These are phyloP conservation scores for Antheraea assamensis DNA, from an alignment of 2,888 invertebrate genomes.

Conservation along the genomic window DNA sequence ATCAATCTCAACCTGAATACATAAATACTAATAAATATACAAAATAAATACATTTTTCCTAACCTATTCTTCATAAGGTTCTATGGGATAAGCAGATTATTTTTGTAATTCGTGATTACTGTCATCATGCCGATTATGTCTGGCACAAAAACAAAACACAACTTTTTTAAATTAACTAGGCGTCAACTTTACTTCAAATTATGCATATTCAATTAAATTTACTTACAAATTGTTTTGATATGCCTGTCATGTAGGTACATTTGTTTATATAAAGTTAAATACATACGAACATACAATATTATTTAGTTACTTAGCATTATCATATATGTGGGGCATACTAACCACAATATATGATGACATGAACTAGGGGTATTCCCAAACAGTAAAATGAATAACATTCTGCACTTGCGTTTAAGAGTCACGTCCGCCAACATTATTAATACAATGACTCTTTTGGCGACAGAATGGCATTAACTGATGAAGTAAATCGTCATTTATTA, in stretches of 20 bases:
- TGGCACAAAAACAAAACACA: background rate
- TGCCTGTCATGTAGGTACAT: background rate
- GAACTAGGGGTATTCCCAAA: background rate
- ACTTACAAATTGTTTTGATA: background rate
- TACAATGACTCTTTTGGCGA: background rate
- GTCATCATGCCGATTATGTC: too few species aligned
- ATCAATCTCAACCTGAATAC: too few species aligned
- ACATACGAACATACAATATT: background rate
- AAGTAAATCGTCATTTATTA: too few species aligned
- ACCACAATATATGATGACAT: background rate
- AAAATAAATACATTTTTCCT: too few species aligned
- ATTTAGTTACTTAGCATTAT: background rate
- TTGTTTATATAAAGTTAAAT: background rate
- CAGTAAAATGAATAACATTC: background rate
- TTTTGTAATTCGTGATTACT: too few species aligned
- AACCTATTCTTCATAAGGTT: too few species aligned
- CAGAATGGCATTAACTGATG: background rate
- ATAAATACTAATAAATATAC: too few species aligned
- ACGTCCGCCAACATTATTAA: constrained; percentile 6
- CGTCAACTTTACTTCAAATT: too few species aligned
- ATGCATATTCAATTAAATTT: background rate
- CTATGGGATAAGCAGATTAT: too few species aligned
- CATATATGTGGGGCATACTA: background rate
- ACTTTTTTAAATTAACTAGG: too few species aligned
- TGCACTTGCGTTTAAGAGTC: background rate